Conservation (phyloP, 1,140 invertebrate genomes). For the Chelonus insularis region DNA sequence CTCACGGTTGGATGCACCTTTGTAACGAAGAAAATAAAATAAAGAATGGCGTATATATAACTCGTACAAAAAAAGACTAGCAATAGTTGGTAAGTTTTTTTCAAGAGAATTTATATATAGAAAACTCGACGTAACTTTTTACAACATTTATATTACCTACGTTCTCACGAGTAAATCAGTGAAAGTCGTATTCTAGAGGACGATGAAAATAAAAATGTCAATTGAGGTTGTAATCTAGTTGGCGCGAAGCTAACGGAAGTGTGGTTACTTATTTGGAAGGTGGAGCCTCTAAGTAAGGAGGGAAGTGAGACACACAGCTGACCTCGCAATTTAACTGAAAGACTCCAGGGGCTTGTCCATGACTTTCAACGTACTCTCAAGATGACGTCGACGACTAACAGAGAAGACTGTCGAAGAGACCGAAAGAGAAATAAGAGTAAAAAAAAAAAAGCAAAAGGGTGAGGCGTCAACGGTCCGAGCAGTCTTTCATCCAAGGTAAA, state of each 20-base stretch:
- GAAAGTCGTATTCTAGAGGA: too few relatives aligned
- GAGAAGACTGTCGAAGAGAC: background rate
- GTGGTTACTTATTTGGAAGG: background rate
- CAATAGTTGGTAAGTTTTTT: constrained; percentile 8
- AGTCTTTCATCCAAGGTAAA: constrained; percentile 4
- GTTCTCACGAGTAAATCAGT: constrained; percentile 19
- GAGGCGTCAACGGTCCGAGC: constrained; percentile 18
- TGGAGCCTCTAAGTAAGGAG: background rate
- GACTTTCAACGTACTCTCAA: constrained; percentile 15
- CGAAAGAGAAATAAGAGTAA: constrained; percentile 2
- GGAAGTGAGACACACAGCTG: constrained; percentile 44
- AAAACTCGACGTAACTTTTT: background rate
- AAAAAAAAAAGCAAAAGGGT: constrained; percentile 6
- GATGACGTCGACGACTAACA: background rate
- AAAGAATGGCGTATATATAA: too few relatives aligned
- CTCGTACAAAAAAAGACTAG: background rate
- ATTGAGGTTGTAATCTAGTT: constrained; percentile 51
- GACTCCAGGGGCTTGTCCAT: constrained; percentile 7
- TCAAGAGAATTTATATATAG: background rate
- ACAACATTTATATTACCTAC: background rate
- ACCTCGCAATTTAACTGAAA: constrained; percentile 47
- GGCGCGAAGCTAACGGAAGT: constrained; percentile 52
- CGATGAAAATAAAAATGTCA: background rate
- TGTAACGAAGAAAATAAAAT: background rate
- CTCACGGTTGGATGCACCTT: constrained; percentile 1